Evolutionary conservation across 2,888 invertebrate genomes (phyloP), one percentile per base, ranked within the genome.

Genomic region (Smittia sp.): DNA sequence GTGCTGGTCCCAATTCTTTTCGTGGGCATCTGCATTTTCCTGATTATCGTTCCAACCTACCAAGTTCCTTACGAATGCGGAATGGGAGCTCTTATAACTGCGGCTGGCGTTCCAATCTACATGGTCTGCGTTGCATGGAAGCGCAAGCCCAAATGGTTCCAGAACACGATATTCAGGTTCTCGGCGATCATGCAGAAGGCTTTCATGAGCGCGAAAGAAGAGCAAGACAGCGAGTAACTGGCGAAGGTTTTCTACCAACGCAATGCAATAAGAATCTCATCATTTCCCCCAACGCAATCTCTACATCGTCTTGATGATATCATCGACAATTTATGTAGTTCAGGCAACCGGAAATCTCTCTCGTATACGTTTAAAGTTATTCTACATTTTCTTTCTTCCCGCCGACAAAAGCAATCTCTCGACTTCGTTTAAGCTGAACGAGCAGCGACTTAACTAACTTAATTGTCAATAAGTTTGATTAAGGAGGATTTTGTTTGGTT

Each of bases 61-160:
- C 32, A 52, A 77, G 89, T 91, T 76, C 94, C 95, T 0, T 83
- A 85, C 52, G 93, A 93, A 79, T 92, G 94, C 38, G 86, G 90
- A 4, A 89, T 90, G 80, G 95, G 94, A 15, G 83, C 89, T 1
- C 78, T 89, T 27, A 93, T 95, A 78, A 93, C 94, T 0, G 79
- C 89, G n/a, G 86, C 90, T 25, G 95, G 95, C 1, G 85, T 95
- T 75, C 95, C 95, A 0, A 90, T 91, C 20, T 95, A 94, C 82
- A 89, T 87, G 78, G 78, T 88, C 0, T 89, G 93, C 46, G 87
- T 94, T 52, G 85, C 84, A 70, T 88, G 89, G 86, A 85, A 86
- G 78, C 82, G 85, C 52, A 90, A 89, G 78, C 93, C 93, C 0
- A 77, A 80, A 27, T 84, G 84, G 80, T 85, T 92, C 76, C 81